Percentiles rank a stretch among this genome's conserved stretches.
These are phyloP conservation scores for Prosapia bicincta DNA, from an alignment of 2,888 invertebrate species.

Conservation along the genomic window DNA sequence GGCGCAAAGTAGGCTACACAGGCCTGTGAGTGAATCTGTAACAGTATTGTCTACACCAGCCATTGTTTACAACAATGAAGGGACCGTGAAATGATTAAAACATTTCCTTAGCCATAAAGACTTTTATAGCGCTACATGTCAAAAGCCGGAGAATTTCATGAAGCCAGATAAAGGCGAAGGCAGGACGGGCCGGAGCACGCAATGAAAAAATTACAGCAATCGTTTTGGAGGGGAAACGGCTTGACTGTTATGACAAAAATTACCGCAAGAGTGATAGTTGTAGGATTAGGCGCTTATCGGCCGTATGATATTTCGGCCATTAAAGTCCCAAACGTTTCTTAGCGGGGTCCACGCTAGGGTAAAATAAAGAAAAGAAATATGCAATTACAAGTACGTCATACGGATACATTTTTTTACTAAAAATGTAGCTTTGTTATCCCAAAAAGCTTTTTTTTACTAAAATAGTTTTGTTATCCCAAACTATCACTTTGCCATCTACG, in stretches of 20 bases:
- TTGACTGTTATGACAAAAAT: neutral
- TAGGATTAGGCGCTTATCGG: neutral
- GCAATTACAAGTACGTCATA: too few species aligned
- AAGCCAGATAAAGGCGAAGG: neutral
- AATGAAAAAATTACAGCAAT: neutral
- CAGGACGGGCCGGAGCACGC: neutral
- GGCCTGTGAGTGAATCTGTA: too few species aligned
- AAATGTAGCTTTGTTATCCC: too few species aligned
- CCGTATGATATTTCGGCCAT: neutral
- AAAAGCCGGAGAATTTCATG: neutral
- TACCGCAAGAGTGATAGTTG: neutral
- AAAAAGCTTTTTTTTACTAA: too few species aligned
- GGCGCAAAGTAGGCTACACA: too few species aligned
- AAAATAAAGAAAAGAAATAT: too few species aligned
- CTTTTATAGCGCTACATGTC: neutral
- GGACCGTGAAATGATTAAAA: too few species aligned
- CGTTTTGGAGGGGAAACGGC: neutral
- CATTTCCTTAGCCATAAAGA: neutral
- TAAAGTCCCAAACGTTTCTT: neutral
- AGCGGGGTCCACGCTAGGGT: neutral
- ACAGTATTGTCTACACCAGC: too few species aligned
- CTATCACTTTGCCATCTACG: too few species aligned
- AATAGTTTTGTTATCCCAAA: too few species aligned
- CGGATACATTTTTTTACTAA: too few species aligned
- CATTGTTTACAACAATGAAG: too few species aligned